These are phyloP conservation scores for Drosophila persimilis DNA, from an alignment of 1,140 invertebrate species.

Conservation along the genomic window DNA sequence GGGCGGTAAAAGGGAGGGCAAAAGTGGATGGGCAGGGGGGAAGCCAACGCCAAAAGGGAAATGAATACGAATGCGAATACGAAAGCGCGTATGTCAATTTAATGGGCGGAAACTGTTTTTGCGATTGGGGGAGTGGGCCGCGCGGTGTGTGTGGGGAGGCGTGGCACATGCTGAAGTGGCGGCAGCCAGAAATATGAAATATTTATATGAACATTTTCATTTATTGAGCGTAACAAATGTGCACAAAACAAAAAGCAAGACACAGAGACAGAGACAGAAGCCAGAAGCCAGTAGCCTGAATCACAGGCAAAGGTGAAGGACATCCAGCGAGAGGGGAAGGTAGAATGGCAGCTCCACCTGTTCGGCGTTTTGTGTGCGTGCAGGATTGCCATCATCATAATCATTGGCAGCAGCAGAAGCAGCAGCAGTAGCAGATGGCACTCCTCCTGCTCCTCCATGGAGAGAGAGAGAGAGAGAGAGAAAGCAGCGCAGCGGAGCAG, in stretches of 20 bases:
- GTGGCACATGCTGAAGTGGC: slow-evolving; percentile 32
- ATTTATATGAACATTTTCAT: slow-evolving; percentile 81
- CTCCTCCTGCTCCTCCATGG: slow-evolving; percentile 17
- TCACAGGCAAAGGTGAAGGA: slow-evolving; percentile 55
- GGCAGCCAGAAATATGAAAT: slow-evolving; percentile 68
- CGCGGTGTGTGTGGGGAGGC: slow-evolving; percentile 8
- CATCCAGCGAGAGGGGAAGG: slow-evolving; percentile 1
- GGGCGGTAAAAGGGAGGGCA: neutral
- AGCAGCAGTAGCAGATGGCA: slow-evolving; percentile 35
- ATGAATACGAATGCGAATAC: slow-evolving; percentile 76
- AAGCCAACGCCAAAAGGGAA: slow-evolving; percentile 42
- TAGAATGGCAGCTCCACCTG: slow-evolving; percentile 39
- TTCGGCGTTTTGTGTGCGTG: slow-evolving; percentile 54
- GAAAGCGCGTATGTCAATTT: slow-evolving; percentile 79
- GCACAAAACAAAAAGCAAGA: slow-evolving; percentile 55
- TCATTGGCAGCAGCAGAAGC: slow-evolving; percentile 47
- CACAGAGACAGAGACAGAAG: neutral
- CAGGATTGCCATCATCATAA: slow-evolving; percentile 76
- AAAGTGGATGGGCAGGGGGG: neutral
- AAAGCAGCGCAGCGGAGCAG: too few species aligned
- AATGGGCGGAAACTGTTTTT: slow-evolving; percentile 75
- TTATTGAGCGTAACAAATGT: slow-evolving; percentile 81
- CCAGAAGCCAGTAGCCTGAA: slow-evolving; percentile 11
- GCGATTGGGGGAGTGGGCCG: neutral
- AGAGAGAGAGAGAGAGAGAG: slow-evolving; percentile 1